A percentile compares a stretch with the other conserved stretches of the same genome.
These are phyloP conservation scores for Orchesella cincta DNA, from an alignment of 1,140 invertebrate genomes.

Conservation along the genomic window DNA sequence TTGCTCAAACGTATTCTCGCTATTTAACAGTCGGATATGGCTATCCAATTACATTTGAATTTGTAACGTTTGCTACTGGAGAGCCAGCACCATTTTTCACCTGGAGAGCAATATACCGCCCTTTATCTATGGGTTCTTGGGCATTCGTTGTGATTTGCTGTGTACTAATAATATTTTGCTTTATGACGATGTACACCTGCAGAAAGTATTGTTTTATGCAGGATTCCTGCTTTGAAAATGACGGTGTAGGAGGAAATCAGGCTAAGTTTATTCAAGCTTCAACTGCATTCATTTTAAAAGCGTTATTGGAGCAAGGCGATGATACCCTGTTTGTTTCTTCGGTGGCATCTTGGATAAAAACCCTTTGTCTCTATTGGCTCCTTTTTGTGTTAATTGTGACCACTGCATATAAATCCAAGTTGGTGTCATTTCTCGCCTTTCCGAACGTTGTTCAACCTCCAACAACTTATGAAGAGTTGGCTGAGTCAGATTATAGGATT, in stretches of 20 bases:
- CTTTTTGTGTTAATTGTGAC: slow-evolving; percentile 4
- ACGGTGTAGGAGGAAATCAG: too few species aligned
- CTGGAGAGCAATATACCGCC: slow-evolving; percentile 42
- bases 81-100: slow-evolving; percentile 25
- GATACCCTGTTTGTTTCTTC: neutral
- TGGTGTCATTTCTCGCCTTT: slow-evolving; percentile 16
- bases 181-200: too few species aligned
- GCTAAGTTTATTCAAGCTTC: neutral
- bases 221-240: too few species aligned
- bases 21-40: slow-evolving; percentile 28
- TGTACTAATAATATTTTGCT: too few species aligned
- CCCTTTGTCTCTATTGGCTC: neutral
- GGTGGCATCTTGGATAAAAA: neutral
- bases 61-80: slow-evolving; percentile 41
- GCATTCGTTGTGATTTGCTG: too few species aligned
- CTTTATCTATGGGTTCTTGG: slow-evolving; percentile 31
- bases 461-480: slow-evolving; percentile 6
- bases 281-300: neutral
- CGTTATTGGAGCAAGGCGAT: neutral
- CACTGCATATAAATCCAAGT: slow-evolving; percentile 18
- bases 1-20: slow-evolving; percentile 8
- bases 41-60: slow-evolving; percentile 36
- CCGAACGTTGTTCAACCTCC: neutral
- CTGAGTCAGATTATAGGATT: slow-evolving; percentile 26
- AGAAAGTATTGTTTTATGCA: too few species aligned